Percentiles rank a stretch among this genome's conserved stretches.
These are phyloP conservation scores for Ctena decussata DNA, from an alignment of 2,888 invertebrate species.

Conservation along the genomic window DNA sequence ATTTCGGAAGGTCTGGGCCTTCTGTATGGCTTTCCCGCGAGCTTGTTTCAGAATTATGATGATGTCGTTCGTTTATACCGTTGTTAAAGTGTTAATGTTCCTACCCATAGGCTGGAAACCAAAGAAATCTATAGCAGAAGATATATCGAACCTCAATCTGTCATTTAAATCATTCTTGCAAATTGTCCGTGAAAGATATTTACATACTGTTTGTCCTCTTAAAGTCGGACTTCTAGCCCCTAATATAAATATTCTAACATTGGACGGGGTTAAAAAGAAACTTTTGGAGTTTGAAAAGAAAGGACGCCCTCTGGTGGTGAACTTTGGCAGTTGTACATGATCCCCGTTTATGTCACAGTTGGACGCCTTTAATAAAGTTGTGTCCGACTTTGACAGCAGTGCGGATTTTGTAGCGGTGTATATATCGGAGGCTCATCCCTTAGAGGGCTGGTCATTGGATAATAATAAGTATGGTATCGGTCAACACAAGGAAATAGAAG, in stretches of 20 bases:
- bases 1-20: background rate
- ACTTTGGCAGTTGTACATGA: conserved; percentile 84
- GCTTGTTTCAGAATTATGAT: background rate
- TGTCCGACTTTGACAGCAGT: conserved; percentile 63
- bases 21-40: background rate
- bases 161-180: background rate
- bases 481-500: conserved; percentile 65
- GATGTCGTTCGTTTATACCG: background rate
- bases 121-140: background rate
- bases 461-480: conserved; percentile 63
- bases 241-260: conserved; percentile 45
- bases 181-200: background rate
- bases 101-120: background rate
- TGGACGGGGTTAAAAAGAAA: conserved; percentile 22
- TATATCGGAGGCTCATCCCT: conserved; percentile 80
- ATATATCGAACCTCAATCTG: background rate
- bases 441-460: conserved; percentile 77
- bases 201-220: conserved; percentile 13
- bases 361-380: conserved; percentile 70
- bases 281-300: conserved; percentile 61
- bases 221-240: conserved; percentile 49
- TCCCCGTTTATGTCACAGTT: conserved; percentile 81
- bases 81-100: background rate
- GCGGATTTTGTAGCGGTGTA: conserved; percentile 81
- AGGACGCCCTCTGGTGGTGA: conserved; percentile 78